Conservation (phyloP, 1,140 invertebrate genomes). For the Pogonus chalceus region DNA sequence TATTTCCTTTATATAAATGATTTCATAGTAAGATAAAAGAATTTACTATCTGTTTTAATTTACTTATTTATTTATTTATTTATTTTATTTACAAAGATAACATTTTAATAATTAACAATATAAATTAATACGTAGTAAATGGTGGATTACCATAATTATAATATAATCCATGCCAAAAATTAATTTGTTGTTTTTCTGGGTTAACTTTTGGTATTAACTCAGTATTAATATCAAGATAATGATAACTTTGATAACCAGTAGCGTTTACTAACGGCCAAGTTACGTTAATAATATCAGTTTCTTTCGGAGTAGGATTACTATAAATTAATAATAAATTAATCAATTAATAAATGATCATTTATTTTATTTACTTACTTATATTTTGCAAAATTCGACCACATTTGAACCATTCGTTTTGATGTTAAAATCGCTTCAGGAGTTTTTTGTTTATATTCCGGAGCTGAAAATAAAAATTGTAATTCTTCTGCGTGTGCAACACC, state of each 20-base stretch:
- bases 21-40: too few species aligned
- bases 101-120: too few species aligned
- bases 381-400: conserved; percentile 3
- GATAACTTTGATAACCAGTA: background rate
- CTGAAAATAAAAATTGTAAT: background rate
- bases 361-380: background rate
- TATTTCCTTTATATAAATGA: too few species aligned
- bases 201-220: background rate
- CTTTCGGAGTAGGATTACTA: background rate
- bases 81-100: too few species aligned
- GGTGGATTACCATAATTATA: background rate
- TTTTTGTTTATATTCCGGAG: background rate
- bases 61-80: too few species aligned
- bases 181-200: background rate
- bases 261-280: background rate
- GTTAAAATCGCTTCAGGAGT: background rate
- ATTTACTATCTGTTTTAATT: too few species aligned
- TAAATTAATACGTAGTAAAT: background rate
- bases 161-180: background rate
- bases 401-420: background rate
- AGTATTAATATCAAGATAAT: background rate
- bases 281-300: background rate
- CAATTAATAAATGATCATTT: too few species aligned
- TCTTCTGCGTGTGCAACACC: background rate
- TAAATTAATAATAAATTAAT: background rate